phyloP scores from a whole-genome alignment of 2,888 invertebrate genomes.

The Timema cristinae region DNA sequence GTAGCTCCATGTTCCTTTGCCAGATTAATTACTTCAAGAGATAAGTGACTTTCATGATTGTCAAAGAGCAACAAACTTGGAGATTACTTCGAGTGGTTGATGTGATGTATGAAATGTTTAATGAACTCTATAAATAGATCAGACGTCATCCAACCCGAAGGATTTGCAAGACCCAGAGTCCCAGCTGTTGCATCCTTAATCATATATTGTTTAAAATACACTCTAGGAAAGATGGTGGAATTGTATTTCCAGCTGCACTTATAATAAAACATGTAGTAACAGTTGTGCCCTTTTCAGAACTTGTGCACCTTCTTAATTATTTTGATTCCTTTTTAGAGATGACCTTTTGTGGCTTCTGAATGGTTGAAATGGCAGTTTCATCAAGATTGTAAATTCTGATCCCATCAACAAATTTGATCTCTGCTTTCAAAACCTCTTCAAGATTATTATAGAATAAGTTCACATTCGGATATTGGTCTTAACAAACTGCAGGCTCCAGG shows the following conservation, averaged over 20 bases:
- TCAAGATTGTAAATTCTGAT: constrained; percentile 31
- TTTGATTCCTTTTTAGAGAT: constrained; percentile 25
- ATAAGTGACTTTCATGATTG: constrained; percentile 40
- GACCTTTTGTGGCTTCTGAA: constrained; percentile 34
- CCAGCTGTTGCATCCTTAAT: constrained; percentile 40
- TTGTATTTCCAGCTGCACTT: constrained; percentile 36
- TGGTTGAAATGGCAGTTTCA: constrained; percentile 34
- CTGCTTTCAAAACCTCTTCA: constrained; percentile 32
- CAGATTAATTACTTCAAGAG: too few relatives aligned
- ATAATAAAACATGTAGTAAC: constrained; percentile 40
- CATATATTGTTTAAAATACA: constrained; percentile 38
- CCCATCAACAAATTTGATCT: constrained; percentile 32
- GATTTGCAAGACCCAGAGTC: constrained; percentile 39
- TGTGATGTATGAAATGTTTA: constrained; percentile 40
- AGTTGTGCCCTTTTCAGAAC: constrained; percentile 40
- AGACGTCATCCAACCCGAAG: constrained; percentile 42
- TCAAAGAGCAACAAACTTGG: constrained; percentile 38
- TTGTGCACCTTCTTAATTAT: constrained; percentile 39
- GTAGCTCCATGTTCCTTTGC: constrained; percentile 42
- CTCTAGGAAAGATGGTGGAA: constrained; percentile 42
- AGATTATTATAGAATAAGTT: constrained; percentile 36
- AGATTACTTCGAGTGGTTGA: constrained; percentile 35
- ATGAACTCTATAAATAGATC: constrained; percentile 40
- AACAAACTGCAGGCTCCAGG: constrained; percentile 18
- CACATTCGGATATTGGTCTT: constrained; percentile 29